Conservation (phyloP, 1,140 invertebrate genomes). For the Drosophila nigromelanica region DNA sequence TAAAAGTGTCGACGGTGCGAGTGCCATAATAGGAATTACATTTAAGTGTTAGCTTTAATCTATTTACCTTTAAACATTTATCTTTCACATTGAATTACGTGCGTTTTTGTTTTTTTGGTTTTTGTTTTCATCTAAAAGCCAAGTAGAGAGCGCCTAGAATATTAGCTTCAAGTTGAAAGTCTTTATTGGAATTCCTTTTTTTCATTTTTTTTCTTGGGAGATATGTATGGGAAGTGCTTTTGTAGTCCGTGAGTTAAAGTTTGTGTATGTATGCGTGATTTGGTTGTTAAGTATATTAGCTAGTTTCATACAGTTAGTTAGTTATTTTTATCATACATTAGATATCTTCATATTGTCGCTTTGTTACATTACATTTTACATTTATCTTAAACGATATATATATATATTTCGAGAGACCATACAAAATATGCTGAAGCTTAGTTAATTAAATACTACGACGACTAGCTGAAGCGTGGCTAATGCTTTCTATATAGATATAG, state of each 20-base stretch:
- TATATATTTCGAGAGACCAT: slow-evolving; percentile 58
- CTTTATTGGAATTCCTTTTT: slow-evolving; percentile 38
- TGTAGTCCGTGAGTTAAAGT: slow-evolving; percentile 43
- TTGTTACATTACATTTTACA: slow-evolving; percentile 80
- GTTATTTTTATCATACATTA: slow-evolving; percentile 65
- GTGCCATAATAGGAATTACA: slow-evolving; percentile 25
- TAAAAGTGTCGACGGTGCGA: slow-evolving; percentile 24
- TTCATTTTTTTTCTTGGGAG: slow-evolving; percentile 22
- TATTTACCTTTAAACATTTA: slow-evolving; percentile 23
- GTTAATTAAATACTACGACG: slow-evolving; percentile 56
- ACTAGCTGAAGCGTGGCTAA: slow-evolving; percentile 74
- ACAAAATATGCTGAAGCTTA: slow-evolving; percentile 72
- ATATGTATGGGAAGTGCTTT: slow-evolving; percentile 62
- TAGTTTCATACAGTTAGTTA: slow-evolving; percentile 34
- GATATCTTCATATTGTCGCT: slow-evolving; percentile 75
- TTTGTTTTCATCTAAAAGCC: slow-evolving; percentile 12
- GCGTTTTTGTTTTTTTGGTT: background rate
- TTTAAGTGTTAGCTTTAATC: slow-evolving; percentile 4
- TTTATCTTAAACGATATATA: slow-evolving; percentile 54
- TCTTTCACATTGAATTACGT: slow-evolving; percentile 36
- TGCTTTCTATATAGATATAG: slow-evolving; percentile 27
- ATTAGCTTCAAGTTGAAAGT: slow-evolving; percentile 38
- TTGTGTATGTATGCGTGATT: slow-evolving; percentile 32
- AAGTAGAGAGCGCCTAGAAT: slow-evolving; percentile 28
- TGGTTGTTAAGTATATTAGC: slow-evolving; percentile 30